These are phyloP conservation scores for Microctenopoma stevenorrisi DNA, from an alignment of 2,797 vertebrate species.

Conservation along the genomic window DNA sequence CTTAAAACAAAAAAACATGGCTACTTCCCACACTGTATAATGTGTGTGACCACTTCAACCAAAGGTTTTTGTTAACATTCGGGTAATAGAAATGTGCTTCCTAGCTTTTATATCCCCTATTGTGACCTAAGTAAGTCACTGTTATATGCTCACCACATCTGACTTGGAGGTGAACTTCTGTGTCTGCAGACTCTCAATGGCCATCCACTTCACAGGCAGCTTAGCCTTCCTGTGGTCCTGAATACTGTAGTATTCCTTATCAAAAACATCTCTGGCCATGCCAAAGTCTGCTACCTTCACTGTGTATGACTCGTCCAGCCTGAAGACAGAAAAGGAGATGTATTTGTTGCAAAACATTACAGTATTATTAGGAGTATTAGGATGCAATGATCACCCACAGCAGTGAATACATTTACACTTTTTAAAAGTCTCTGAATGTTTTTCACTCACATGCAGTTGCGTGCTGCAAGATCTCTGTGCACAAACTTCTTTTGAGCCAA, in stretches of 20 bases:
- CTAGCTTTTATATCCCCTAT: no score
- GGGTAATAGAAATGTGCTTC: no score
- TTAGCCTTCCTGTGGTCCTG: constrained; percentile 89
- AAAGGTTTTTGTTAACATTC: no score
- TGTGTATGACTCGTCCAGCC: constrained; percentile 93
- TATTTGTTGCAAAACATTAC: background rate
- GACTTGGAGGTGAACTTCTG: constrained; percentile 98
- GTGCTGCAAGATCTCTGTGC: constrained; percentile 95
- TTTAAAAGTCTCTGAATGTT: constrained; percentile 3
- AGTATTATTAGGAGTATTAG: background rate
- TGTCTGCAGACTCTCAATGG: constrained; percentile 95
- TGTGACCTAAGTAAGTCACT: background rate
- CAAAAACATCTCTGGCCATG: constrained; percentile 93
- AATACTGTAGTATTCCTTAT: constrained; percentile 97
- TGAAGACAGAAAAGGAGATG: constrained; percentile 53
- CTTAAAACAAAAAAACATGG: no score
- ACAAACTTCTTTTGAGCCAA: constrained; percentile 97
- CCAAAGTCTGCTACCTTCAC: constrained; percentile 99
- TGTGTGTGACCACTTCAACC: no score
- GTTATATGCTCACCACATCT: constrained; percentile 87
- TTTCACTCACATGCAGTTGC: constrained; percentile 96
- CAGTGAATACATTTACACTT: background rate
- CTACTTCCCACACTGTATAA: no score
- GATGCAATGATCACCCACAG: background rate
- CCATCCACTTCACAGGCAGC: constrained; percentile 99